A percentile compares a stretch with the other conserved stretches of the same genome.
phyloP scores from a whole-genome alignment of 2,797 vertebrate genomes.

The Lerista edwardsae region DNA sequence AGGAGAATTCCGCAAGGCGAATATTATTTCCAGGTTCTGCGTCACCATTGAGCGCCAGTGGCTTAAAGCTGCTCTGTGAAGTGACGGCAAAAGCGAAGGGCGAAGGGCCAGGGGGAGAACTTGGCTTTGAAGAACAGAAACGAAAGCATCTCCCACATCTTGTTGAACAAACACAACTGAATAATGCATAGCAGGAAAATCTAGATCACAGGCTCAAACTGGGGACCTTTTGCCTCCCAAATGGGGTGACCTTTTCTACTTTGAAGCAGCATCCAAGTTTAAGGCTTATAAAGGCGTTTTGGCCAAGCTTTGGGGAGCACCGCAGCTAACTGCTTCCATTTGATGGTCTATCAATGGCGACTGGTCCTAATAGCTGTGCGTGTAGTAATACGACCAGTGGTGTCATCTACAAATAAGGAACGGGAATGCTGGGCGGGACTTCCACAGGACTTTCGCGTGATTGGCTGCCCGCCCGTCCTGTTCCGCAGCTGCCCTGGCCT shows the following conservation, averaged over 20 bases:
- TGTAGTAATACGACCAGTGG: no score
- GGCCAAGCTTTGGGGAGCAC: neutral
- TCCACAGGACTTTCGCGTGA: no score
- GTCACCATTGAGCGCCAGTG: slow-evolving; percentile 70
- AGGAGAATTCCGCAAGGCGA: slow-evolving; percentile 73
- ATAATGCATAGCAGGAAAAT: slow-evolving; percentile 21
- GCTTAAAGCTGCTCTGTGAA: slow-evolving; percentile 73
- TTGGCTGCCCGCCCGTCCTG: no score
- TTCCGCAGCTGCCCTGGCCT: no score
- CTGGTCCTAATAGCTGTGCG: no score
- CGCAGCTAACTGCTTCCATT: no score
- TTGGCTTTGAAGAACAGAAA: slow-evolving; percentile 70
- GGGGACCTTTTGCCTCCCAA: neutral
- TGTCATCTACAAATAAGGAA: no score
- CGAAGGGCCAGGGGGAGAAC: slow-evolving; percentile 67
- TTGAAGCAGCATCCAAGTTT: neutral
- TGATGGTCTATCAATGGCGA: no score
- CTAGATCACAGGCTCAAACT: slow-evolving; percentile 16
- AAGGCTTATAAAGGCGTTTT: neutral
- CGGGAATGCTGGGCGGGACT: no score
- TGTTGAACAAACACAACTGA: slow-evolving; percentile 61
- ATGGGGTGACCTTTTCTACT: neutral
- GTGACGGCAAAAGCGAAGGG: slow-evolving; percentile 66
- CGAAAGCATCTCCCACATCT: slow-evolving; percentile 59
- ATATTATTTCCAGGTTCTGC: slow-evolving; percentile 72